Evolutionary conservation across 1,140 invertebrate genomes (phyloP).

Genomic region (Metaphire vulgaris): DNA sequence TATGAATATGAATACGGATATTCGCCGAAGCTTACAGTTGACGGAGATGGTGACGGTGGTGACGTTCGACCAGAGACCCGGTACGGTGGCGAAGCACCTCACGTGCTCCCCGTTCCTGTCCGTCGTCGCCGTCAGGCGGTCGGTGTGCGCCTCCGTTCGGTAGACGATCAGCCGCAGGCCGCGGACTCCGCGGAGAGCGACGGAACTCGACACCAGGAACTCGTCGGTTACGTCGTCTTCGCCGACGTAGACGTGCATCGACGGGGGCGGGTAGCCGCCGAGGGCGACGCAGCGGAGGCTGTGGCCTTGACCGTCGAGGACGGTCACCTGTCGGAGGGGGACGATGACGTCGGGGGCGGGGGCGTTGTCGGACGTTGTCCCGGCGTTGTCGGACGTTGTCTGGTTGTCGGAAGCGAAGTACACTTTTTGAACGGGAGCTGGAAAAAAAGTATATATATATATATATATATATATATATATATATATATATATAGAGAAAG

Average conservation of each 20-base stretch:
- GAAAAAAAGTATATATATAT: too few species aligned
- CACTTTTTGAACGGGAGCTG: neutral
- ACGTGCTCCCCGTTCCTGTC: slow-evolving; percentile 3
- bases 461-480: too few species aligned
- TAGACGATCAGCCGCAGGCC: slow-evolving; percentile 15
- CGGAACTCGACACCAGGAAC: neutral
- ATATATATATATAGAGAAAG: too few species aligned
- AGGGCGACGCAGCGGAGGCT: slow-evolving; percentile 21
- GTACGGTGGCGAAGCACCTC: slow-evolving; percentile 17
- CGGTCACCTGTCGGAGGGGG: slow-evolving; percentile 7
- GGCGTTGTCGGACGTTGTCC: neutral
- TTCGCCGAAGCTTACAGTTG: slow-evolving; percentile 27
- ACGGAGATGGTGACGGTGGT: slow-evolving; percentile 7
- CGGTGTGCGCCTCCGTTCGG: slow-evolving; percentile 6
- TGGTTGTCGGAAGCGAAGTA: neutral
- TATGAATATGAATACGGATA: too few species aligned
- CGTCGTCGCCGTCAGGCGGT: neutral
- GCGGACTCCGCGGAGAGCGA: slow-evolving; percentile 4
- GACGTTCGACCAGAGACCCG: slow-evolving; percentile 19
- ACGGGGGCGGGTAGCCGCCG: slow-evolving; percentile 24
- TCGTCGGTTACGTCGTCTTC: slow-evolving; percentile 16
- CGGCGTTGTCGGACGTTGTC: neutral
- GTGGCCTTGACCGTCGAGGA: slow-evolving; percentile 5
- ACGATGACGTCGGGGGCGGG: too few species aligned
- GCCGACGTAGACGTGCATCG: slow-evolving; percentile 23